phyloP scores from a whole-genome alignment of 2,888 invertebrate species.

The Atethmia centrago region DNA sequence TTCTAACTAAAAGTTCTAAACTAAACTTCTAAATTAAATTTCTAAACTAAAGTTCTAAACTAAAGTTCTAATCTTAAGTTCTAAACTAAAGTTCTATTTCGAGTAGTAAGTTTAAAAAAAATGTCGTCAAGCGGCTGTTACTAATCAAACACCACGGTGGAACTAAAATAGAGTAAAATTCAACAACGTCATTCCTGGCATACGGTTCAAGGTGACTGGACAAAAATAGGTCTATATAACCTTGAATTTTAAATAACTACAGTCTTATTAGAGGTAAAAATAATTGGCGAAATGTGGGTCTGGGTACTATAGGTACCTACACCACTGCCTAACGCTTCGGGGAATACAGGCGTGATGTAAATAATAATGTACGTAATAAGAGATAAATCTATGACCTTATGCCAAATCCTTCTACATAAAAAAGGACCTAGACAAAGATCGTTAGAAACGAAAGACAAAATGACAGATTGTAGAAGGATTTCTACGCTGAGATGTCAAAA shows the following conservation, averaged over 20 bases:
- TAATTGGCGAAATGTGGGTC: background rate
- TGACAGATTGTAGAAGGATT: no score
- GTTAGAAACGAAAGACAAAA: no score
- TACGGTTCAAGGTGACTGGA: conserved; percentile 21
- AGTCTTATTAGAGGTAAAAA: background rate
- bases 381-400: background rate
- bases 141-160: background rate
- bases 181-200: conserved; percentile 39
- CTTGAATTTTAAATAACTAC: background rate
- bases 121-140: conserved; percentile 25
- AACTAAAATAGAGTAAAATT: background rate
- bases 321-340: background rate
- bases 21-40: no score
- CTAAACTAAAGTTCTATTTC: no score
- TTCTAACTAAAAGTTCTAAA: no score
- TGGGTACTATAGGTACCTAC: background rate
- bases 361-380: background rate
- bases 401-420: no score
- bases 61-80: no score
- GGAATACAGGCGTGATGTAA: background rate
- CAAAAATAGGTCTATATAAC: background rate
- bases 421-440: no score
- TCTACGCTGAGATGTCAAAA: no score
- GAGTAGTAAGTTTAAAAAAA: conserved; percentile 8
- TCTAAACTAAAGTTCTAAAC: no score